Conservation (phyloP, 1,140 invertebrate genomes). For the Drosophila leontia region DNA sequence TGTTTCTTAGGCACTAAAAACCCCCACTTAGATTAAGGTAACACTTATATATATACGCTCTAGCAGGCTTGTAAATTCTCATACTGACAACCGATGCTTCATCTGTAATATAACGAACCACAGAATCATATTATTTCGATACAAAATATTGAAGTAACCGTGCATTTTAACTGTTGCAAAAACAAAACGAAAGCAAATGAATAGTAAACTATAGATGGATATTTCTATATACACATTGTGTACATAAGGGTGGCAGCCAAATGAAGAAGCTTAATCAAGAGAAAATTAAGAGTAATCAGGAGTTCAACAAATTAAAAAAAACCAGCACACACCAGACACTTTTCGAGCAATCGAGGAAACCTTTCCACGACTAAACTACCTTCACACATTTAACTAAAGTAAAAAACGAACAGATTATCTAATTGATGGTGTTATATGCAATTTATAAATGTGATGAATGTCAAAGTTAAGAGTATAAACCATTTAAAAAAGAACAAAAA, state of each 20-base stretch:
- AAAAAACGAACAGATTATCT: constrained; percentile 62
- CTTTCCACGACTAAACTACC: constrained; percentile 80
- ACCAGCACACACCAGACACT: constrained; percentile 64
- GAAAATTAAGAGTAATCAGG: constrained; percentile 32
- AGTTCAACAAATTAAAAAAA: constrained; percentile 44
- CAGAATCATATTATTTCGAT: constrained; percentile 68
- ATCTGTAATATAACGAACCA: constrained; percentile 71
- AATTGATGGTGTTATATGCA: constrained; percentile 81
- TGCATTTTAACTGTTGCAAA: constrained; percentile 68
- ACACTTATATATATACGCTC: constrained; percentile 30
- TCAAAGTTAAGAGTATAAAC: constrained; percentile 75
- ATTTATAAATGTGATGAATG: constrained; percentile 84
- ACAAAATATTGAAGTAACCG: constrained; percentile 39
- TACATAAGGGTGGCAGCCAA: constrained; percentile 67
- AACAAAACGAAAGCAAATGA: constrained; percentile 1
- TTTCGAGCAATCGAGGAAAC: constrained; percentile 77
- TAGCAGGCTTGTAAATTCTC: constrained; percentile 76
- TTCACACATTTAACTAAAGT: constrained; percentile 72
- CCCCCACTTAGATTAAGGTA: constrained; percentile 50
- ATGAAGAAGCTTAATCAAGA: constrained; percentile 39
- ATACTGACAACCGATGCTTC: constrained; percentile 71
- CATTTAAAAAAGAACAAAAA: constrained; percentile 33
- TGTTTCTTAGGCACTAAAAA: constrained; percentile 61
- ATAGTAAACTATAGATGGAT: constrained; percentile 54
- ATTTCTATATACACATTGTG: constrained; percentile 42